A percentile compares a stretch with the other conserved stretches of the same genome.
Conservation (phyloP, 1,140 invertebrate species). For the Drosophila equinoxialis region DNA sequence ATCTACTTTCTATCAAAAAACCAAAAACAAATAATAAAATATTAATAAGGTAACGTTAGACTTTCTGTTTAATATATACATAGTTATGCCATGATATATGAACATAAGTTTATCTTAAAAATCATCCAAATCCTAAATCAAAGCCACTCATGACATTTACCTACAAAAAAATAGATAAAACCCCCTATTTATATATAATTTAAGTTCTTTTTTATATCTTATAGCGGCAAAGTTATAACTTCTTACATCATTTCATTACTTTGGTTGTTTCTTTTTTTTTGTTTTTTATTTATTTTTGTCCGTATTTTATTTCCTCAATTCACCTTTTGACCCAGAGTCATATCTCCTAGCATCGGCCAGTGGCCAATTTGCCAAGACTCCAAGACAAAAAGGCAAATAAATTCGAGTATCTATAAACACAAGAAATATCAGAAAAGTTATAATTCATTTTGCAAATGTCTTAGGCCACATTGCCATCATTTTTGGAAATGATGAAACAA, state of each 20-base stretch:
- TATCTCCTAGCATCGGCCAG: not conserved
- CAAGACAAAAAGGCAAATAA: not conserved
- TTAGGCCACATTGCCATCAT: constrained; percentile 46
- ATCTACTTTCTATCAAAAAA: too few species aligned
- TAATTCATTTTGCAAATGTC: constrained; percentile 22
- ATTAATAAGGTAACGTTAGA: too few species aligned
- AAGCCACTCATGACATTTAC: not conserved
- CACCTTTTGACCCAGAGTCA: constrained; percentile 9
- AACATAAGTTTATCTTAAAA: too few species aligned
- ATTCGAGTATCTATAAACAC: not conserved
- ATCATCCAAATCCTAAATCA: not conserved
- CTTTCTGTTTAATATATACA: too few species aligned
- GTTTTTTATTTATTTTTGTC: not conserved
- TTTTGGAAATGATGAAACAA: constrained; percentile 60
- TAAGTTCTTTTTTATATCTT: not conserved
- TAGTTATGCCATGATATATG: too few species aligned
- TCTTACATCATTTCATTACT: not conserved
- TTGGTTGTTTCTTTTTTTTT: not conserved
- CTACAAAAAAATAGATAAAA: too few species aligned
- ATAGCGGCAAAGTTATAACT: not conserved
- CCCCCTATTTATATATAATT: not conserved
- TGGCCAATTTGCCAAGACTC: not conserved
- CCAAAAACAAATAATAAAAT: too few species aligned
- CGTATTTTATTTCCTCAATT: not conserved
- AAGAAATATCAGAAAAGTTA: constrained; percentile 14